A percentile compares a stretch with the other conserved stretches of the same genome.
phyloP scores from a whole-genome alignment of 2,797 vertebrate species.

The Trematomus bernacchii region DNA sequence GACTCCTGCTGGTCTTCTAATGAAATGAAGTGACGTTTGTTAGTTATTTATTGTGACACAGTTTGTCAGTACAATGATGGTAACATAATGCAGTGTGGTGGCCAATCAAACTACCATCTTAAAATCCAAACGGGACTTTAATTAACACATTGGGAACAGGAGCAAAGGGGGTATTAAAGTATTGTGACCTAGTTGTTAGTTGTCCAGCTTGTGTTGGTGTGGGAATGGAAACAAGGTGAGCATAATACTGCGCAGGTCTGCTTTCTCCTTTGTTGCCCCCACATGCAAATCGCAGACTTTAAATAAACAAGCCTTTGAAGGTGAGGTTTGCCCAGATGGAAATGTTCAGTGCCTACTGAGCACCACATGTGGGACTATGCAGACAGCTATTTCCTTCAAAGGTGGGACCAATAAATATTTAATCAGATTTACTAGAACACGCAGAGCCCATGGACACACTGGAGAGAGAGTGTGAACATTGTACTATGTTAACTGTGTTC shows the following conservation, averaged over 20 bases:
- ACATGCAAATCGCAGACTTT: slow-evolving; percentile 76
- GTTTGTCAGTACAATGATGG: background rate
- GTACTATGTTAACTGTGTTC: slow-evolving; percentile 40
- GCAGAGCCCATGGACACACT: slow-evolving; percentile 36
- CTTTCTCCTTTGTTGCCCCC: slow-evolving; percentile 70
- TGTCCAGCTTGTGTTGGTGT: slow-evolving; percentile 46
- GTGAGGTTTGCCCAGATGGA: slow-evolving; percentile 76
- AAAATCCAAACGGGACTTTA: slow-evolving; percentile 13
- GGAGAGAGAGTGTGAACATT: slow-evolving; percentile 45
- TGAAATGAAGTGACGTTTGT: slow-evolving; percentile 13
- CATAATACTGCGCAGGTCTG: slow-evolving; percentile 62
- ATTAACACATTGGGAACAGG: slow-evolving; percentile 32
- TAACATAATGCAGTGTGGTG: slow-evolving; percentile 7
- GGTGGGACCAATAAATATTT: slow-evolving; percentile 73
- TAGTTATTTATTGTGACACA: background rate
- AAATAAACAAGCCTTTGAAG: slow-evolving; percentile 82
- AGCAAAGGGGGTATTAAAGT: slow-evolving; percentile 34
- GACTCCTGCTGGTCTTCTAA: slow-evolving; percentile 4
- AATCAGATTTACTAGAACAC: slow-evolving; percentile 64
- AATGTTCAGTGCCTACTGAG: slow-evolving; percentile 69
- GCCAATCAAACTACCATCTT: background rate
- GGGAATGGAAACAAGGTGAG: slow-evolving; percentile 62
- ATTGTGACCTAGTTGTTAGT: slow-evolving; percentile 41
- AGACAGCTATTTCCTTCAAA: slow-evolving; percentile 74
- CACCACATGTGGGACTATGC: slow-evolving; percentile 54